Evolutionary conservation across 1,140 invertebrate species (phyloP).

Genomic region (Apis florea): DNA sequence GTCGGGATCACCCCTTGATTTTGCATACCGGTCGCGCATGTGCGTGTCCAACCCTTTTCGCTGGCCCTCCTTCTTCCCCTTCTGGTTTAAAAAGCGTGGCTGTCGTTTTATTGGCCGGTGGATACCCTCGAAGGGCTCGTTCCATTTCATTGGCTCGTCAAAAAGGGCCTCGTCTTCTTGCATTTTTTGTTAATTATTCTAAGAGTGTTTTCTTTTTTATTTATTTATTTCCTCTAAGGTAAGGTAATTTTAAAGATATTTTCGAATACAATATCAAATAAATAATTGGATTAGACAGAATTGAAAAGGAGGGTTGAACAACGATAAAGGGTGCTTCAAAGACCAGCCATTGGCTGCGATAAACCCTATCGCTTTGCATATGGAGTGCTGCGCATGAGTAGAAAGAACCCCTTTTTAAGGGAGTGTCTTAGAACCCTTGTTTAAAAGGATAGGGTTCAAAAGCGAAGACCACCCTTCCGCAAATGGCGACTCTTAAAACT

Average conservation of each 20-base stretch:
- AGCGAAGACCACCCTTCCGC: neutral
- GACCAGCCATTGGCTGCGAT: slow-evolving; percentile 18
- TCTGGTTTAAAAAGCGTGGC: slow-evolving; percentile 19
- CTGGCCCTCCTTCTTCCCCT: neutral
- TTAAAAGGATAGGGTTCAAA: slow-evolving; percentile 27
- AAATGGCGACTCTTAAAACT: neutral
- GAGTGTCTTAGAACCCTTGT: slow-evolving; percentile 31
- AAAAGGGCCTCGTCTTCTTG: neutral
- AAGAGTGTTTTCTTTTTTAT: no score
- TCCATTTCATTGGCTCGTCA: neutral
- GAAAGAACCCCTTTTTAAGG: slow-evolving; percentile 20
- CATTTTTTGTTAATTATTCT: no score
- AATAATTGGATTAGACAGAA: neutral
- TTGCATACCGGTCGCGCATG: slow-evolving; percentile 72
- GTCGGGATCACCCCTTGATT: slow-evolving; percentile 51
- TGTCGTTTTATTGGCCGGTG: slow-evolving; percentile 6
- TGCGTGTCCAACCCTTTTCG: slow-evolving; percentile 58
- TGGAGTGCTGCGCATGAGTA: slow-evolving; percentile 39
- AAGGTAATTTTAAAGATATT: neutral
- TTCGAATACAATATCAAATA: neutral
- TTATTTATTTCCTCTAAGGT: no score
- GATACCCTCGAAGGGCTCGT: neutral
- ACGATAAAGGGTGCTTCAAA: neutral
- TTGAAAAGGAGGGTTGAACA: neutral
- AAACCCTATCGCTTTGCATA: slow-evolving; percentile 47